Percentiles rank a stretch among this genome's conserved stretches.
Conservation (phyloP, 2,888 invertebrate genomes). For the Crossocerus cetratus region DNA sequence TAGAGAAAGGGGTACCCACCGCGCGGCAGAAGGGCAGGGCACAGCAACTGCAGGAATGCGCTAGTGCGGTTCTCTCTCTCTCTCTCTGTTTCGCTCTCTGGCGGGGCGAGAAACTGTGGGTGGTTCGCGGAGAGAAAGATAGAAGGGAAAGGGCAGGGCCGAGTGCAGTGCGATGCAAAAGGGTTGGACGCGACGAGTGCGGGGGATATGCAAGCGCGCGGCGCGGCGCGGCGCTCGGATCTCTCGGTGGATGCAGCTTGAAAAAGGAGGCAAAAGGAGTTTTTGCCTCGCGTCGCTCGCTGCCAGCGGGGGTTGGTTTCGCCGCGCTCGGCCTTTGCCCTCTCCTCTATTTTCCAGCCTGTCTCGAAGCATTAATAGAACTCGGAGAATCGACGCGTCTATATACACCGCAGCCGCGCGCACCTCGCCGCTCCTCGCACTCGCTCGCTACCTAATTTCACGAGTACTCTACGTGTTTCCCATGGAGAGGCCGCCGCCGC, state of each 20-base stretch:
- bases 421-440: constrained; percentile 1
- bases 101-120: constrained; percentile 5
- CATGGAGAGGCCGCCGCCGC: too few species aligned
- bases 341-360: constrained; percentile 24
- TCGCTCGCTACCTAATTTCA: not conserved
- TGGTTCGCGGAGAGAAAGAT: not conserved
- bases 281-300: constrained; percentile 25
- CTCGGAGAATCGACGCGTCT: constrained; percentile 49
- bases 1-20: not conserved
- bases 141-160: not conserved
- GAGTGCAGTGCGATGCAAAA: not conserved
- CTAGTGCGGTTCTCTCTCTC: too few species aligned
- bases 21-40: too few species aligned
- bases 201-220: too few species aligned
- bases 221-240: constrained; percentile 24
- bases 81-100: too few species aligned
- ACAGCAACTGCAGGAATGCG: too few species aligned
- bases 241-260: constrained; percentile 36
- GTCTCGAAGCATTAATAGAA: constrained; percentile 48
- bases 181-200: not conserved
- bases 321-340: not conserved
- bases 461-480: too few species aligned
- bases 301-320: constrained; percentile 34
- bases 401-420: constrained; percentile 1
- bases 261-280: constrained; percentile 46